Conservation (phyloP, 2,888 invertebrate species). For the Drosophila macrothrix region DNA sequence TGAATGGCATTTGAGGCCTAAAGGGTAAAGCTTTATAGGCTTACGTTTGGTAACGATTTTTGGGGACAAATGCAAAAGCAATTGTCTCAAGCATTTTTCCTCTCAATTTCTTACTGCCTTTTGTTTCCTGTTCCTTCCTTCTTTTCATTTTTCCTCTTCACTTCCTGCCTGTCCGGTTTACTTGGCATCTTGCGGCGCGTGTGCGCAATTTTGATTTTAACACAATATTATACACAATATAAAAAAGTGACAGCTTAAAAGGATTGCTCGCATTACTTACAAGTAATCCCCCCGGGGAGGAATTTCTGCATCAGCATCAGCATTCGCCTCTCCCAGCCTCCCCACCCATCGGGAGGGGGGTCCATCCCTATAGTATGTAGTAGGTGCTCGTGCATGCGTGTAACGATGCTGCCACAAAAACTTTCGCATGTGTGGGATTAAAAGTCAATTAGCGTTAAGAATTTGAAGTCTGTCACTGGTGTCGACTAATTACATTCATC, state of each 20-base stretch:
- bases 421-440: constrained; percentile 55
- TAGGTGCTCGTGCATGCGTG: constrained; percentile 62
- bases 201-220: constrained; percentile 72
- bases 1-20: constrained; percentile 55
- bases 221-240: constrained; percentile 73
- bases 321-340: neutral
- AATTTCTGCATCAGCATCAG: neutral
- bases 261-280: constrained; percentile 69
- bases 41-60: constrained; percentile 5
- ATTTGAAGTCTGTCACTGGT: constrained; percentile 43
- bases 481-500: constrained; percentile 65
- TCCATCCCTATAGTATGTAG: neutral
- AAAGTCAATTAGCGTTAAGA: constrained; percentile 73
- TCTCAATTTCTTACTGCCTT: constrained; percentile 39
- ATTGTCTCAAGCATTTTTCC: constrained; percentile 66
- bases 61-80: constrained; percentile 58
- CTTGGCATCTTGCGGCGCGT: constrained; percentile 44
- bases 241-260: constrained; percentile 73
- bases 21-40: constrained; percentile 37
- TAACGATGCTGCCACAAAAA: constrained; percentile 62
- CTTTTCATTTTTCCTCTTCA: constrained; percentile 6
- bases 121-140: constrained; percentile 1
- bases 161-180: neutral
- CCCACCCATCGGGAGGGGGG: neutral
- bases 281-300: constrained; percentile 50